These are phyloP conservation scores for Nomada fabriciana DNA, from an alignment of 2,888 invertebrate genomes.

Conservation along the genomic window DNA sequence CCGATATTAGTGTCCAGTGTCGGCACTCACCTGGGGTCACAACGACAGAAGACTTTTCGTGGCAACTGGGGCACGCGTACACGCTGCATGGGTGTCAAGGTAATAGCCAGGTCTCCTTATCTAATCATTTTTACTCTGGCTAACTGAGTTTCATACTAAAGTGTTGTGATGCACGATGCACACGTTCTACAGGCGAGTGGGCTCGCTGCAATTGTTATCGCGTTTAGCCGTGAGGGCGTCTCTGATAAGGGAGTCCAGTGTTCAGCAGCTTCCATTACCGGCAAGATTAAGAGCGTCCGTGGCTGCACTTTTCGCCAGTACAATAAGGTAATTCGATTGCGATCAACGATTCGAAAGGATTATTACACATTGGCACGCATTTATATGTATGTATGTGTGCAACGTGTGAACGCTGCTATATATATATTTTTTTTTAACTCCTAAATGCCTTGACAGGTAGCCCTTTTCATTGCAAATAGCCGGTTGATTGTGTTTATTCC, in stretches of 20 bases:
- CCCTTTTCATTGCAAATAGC: no score
- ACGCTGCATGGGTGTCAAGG: slow-evolving; percentile 96
- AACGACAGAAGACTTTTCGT: slow-evolving; percentile 98
- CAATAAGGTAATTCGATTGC: slow-evolving; percentile 87
- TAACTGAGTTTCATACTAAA: not conserved
- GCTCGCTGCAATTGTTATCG: slow-evolving; percentile 95
- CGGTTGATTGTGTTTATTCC: no score
- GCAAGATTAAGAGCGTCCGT: slow-evolving; percentile 93
- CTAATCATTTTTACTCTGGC: not conserved
- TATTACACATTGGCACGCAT: no score
- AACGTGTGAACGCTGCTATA: no score
- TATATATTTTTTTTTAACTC: no score
- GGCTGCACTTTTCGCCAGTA: slow-evolving; percentile 95
- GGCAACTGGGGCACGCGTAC: slow-evolving; percentile 95
- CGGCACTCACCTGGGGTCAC: slow-evolving; percentile 99
- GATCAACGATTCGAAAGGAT: not conserved
- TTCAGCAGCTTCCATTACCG: slow-evolving; percentile 94
- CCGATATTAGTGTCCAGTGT: slow-evolving; percentile 89
- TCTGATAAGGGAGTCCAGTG: slow-evolving; percentile 90
- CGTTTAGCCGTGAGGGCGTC: slow-evolving; percentile 92
- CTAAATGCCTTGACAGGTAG: no score
- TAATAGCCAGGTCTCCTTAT: slow-evolving; percentile 51
- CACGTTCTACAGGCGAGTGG: slow-evolving; percentile 88
- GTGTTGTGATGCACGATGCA: not conserved
- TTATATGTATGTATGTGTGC: no score